Conservation (phyloP, 2,888 invertebrate species). For the Agapetus fuscipes region DNA sequence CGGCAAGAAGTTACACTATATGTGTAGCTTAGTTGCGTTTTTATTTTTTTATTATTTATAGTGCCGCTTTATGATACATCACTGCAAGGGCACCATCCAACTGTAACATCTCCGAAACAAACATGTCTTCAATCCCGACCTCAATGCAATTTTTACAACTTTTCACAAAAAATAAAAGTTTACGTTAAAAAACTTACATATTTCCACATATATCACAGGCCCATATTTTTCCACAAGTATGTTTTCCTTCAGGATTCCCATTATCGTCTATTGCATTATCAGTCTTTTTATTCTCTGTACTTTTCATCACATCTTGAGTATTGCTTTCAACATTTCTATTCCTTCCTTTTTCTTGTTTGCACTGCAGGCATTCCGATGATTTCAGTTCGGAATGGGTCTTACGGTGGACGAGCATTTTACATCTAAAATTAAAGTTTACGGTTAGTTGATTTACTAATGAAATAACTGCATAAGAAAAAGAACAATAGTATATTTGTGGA, state of each 20-base stretch:
- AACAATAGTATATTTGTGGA: no score
- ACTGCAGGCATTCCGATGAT: background rate
- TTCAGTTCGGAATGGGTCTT: conserved; percentile 2
- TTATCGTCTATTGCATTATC: background rate
- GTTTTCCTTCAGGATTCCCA: conserved; percentile 1
- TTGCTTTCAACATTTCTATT: background rate
- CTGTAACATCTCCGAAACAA: no score
- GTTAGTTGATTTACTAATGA: no score
- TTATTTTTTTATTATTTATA: no score
- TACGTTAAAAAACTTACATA: background rate
- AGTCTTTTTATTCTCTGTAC: background rate
- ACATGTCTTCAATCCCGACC: no score
- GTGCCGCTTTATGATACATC: no score
- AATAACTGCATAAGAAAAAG: no score
- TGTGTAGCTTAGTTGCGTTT: no score
- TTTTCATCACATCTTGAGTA: background rate
- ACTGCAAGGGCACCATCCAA: no score
- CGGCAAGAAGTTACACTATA: no score
- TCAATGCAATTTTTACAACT: background rate
- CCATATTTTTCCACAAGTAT: conserved; percentile 12
- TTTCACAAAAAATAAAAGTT: background rate
- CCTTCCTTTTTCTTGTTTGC: background rate
- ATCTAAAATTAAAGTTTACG: no score
- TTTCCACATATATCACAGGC: conserved; percentile 10
- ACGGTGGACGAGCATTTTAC: conserved; percentile 7